These are phyloP conservation scores for Noctua comes DNA, from an alignment of 2,888 invertebrate species.

Conservation along the genomic window DNA sequence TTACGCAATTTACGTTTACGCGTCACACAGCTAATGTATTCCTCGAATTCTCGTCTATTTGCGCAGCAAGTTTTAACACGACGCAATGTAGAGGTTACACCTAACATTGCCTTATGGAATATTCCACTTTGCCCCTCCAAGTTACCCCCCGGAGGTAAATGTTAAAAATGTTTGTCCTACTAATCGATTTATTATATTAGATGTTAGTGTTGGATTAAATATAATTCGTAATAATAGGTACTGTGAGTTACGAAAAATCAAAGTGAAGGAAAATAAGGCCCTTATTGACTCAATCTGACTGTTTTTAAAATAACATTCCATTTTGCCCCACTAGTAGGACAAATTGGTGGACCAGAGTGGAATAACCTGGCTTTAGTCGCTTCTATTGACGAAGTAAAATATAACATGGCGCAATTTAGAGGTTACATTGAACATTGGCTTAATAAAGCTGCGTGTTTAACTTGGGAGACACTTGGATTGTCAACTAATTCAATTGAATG, in stretches of 20 bases:
- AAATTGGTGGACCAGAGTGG: not conserved
- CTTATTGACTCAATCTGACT: not conserved
- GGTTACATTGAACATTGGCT: conserved; percentile 36
- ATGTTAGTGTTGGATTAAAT: not conserved
- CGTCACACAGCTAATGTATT: conserved; percentile 49
- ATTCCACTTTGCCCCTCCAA: not conserved
- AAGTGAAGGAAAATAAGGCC: not conserved
- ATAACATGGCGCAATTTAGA: conserved; percentile 58
- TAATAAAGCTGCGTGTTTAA: conserved; percentile 42
- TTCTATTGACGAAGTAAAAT: conserved; percentile 36
- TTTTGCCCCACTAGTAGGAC: not conserved
- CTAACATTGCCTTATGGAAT: conserved; percentile 14
- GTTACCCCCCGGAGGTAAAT: not conserved
- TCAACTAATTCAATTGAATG: conserved; percentile 34
- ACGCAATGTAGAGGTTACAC: conserved; percentile 55
- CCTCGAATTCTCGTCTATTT: conserved; percentile 41
- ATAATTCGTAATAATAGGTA: not conserved
- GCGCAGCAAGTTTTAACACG: conserved; percentile 42
- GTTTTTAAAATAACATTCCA: not conserved
- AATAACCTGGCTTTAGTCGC: not conserved
- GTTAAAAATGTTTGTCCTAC: not conserved
- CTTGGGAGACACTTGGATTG: conserved; percentile 27
- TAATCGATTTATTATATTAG: not conserved
- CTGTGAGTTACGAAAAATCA: not conserved
- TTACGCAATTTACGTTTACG: conserved; percentile 6